phyloP scores from a whole-genome alignment of 2,797 vertebrate genomes.

The Cryptoblepharus egeriae region DNA sequence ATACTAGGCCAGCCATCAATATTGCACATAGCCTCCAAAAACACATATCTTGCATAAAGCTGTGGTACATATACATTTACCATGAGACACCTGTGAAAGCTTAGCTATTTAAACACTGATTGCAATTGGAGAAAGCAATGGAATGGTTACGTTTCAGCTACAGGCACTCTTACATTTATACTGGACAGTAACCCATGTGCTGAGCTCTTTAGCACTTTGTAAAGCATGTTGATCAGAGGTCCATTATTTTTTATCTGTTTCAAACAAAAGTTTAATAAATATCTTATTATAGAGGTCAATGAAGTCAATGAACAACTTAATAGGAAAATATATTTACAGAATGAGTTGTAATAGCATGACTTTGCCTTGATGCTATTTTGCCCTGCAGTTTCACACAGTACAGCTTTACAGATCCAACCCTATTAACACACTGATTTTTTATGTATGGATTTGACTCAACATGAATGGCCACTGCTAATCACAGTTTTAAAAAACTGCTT shows the following conservation, averaged over 20 bases:
- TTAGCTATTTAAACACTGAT: constrained; percentile 58
- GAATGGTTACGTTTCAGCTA: constrained; percentile 78
- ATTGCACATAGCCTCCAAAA: constrained; percentile 54
- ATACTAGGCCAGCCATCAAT: constrained; percentile 65
- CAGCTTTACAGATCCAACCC: too few species aligned
- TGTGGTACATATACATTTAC: constrained; percentile 21
- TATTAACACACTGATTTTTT: too few species aligned
- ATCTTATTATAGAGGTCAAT: constrained; percentile 55
- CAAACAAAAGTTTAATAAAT: constrained; percentile 84
- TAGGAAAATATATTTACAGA: not conserved
- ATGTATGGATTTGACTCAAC: too few species aligned
- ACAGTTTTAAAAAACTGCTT: too few species aligned
- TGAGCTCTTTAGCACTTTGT: constrained; percentile 89
- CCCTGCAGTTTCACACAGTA: not conserved
- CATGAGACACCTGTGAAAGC: constrained; percentile 63
- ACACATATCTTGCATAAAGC: constrained; percentile 57
- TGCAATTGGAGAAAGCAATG: constrained; percentile 77
- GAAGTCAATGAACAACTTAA: constrained; percentile 19
- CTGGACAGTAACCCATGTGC: constrained; percentile 83
- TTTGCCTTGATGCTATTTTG: not conserved
- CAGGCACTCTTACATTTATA: constrained; percentile 90
- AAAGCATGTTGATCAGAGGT: constrained; percentile 89
- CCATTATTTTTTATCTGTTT: constrained; percentile 95
- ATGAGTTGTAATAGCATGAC: not conserved
- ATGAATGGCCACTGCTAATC: too few species aligned